A percentile compares a stretch with the other conserved stretches of the same genome.
phyloP scores from a whole-genome alignment of 2,888 invertebrate genomes.

The Drosophila glabriapex region DNA sequence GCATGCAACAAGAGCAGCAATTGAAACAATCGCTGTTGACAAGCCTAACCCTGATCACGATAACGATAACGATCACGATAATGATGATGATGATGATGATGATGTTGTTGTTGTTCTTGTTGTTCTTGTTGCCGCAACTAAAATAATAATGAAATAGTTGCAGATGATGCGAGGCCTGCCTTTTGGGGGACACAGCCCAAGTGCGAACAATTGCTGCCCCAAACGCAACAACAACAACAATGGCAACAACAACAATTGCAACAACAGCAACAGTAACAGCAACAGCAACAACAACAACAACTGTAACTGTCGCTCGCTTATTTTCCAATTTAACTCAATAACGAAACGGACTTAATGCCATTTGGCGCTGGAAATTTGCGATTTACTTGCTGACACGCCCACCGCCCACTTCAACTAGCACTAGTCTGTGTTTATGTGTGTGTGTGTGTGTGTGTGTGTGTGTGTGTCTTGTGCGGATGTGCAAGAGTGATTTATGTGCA shows the following conservation, averaged over 20 bases:
- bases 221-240: slow-evolving; percentile 12
- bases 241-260: slow-evolving; percentile 15
- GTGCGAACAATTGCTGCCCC: slow-evolving; percentile 56
- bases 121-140: slow-evolving; percentile 22
- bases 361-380: slow-evolving; percentile 79
- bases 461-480: slow-evolving; percentile 63
- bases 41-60: slow-evolving; percentile 37
- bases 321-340: slow-evolving; percentile 84
- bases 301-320: slow-evolving; percentile 76
- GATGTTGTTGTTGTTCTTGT: neutral
- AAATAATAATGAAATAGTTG: slow-evolving; percentile 57
- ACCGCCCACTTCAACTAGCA: slow-evolving; percentile 25
- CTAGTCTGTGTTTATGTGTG: slow-evolving; percentile 6
- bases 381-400: slow-evolving; percentile 64
- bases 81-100: slow-evolving; percentile 8
- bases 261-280: slow-evolving; percentile 23
- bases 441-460: slow-evolving; percentile 13
- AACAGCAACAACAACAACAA: slow-evolving; percentile 49
- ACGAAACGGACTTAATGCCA: slow-evolving; percentile 77
- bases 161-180: slow-evolving; percentile 37
- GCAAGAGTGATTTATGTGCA: slow-evolving; percentile 71
- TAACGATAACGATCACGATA: slow-evolving; percentile 25
- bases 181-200: slow-evolving; percentile 27
- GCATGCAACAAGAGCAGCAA: slow-evolving; percentile 30
- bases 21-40: slow-evolving; percentile 22